Conservation (phyloP, 2,888 invertebrate genomes). For the Heliconius erato region DNA sequence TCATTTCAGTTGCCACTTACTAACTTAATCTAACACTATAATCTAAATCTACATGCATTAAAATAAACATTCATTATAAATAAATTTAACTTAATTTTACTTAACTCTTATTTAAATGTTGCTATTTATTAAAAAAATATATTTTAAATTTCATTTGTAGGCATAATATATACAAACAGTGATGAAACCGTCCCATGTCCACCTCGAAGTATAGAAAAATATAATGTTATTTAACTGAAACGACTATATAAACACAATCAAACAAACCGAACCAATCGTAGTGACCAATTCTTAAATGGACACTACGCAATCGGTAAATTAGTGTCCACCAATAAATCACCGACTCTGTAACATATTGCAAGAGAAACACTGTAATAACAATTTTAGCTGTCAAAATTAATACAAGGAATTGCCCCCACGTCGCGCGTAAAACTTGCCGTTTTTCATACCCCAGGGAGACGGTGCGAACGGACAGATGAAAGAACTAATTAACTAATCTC, state of each 20-base stretch:
- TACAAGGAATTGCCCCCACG: constrained; percentile 63
- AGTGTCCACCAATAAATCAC: constrained; percentile 49
- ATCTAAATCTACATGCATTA: too few species aligned
- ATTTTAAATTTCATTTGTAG: too few species aligned
- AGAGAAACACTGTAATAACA: constrained; percentile 61
- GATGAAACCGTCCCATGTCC: neutral
- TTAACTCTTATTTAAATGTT: too few species aligned
- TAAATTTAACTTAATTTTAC: too few species aligned
- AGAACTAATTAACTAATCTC: constrained; percentile 35
- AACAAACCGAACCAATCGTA: neutral
- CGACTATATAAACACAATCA: neutral
- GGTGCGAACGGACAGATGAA: constrained; percentile 35
- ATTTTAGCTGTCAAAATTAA: constrained; percentile 78
- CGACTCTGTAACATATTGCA: constrained; percentile 58
- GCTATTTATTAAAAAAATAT: too few species aligned
- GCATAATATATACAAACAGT: too few species aligned
- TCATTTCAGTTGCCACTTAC: too few species aligned
- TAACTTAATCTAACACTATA: too few species aligned
- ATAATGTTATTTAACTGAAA: neutral
- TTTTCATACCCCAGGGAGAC: constrained; percentile 47
- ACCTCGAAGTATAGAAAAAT: neutral
- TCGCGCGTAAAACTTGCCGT: constrained; percentile 49
- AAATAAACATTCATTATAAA: too few species aligned
- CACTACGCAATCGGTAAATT: constrained; percentile 43
- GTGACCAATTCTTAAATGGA: constrained; percentile 29